Base-by-base conservation (phyloP, 2,888 invertebrate genomes). In the Ormyrus nitidulus region DNA sequence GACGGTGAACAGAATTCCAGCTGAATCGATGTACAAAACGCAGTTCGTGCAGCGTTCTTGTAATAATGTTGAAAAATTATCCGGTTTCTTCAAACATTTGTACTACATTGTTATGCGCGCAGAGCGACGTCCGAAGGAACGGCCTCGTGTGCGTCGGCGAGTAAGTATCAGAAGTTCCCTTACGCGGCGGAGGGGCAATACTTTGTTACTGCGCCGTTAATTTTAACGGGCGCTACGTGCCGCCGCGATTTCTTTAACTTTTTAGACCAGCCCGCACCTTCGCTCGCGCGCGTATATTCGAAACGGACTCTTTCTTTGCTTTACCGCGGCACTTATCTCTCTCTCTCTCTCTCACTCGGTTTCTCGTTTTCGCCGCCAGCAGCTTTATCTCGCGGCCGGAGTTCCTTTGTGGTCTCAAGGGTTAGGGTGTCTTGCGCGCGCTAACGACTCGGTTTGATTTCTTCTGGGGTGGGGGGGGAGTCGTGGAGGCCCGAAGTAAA, bases 201-300 rank as follows among this genome's bases (percentile, higher is more conserved):
- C 90, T 89, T 90, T 87, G 88, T 89, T 88, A 90, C 87, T 84
- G 83, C 86, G 86, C 86, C 88, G 90, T 90, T 90, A 90, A 90
- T 90, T 90, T 90, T 90, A 90, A 90, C 88, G 89, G 83, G 79
- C 81, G 79, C 85, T 89, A 90, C 90, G 90, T 90, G 89, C 85
- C 85, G 34, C 84, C 85, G 6, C 85, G 88, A 87, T 90, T 89
- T 88, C 85, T 87, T 86, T 84, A 86, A 86, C 87, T 87, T 86
- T 85, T 81, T 74, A 82, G 65, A 73, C 69, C 6, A 48, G 19
- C 13, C 44, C 56, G 59, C 34, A 7, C 2, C 48, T 19, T 44
- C 65, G 44, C 53, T 6, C 46, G 13, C 72, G 34, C 44, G 68
- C 44, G 44, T 44, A 34, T 34, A 54, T 44, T 53, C 34, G 66